Evolutionary conservation across 1,140 invertebrate genomes (phyloP).

Genomic region (Platyscapa corneri): DNA sequence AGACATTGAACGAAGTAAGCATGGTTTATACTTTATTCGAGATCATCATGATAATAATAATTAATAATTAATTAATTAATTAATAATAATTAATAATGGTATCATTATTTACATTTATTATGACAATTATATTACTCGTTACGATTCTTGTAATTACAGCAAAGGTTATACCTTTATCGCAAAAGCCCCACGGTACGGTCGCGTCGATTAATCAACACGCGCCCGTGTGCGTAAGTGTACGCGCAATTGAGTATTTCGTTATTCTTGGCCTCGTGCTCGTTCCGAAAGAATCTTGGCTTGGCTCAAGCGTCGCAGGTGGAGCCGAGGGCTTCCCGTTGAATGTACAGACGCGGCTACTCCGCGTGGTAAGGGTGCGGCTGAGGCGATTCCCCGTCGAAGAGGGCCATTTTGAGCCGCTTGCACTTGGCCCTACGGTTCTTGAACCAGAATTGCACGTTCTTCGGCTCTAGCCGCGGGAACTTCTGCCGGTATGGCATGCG

Average conservation of each 20-base stretch:
- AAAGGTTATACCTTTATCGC: slow-evolving; percentile 61
- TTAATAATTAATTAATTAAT: slow-evolving; percentile 54
- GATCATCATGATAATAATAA: slow-evolving; percentile 71
- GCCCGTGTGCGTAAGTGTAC: background rate
- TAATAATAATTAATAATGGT: slow-evolving; percentile 45
- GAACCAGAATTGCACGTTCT: slow-evolving; percentile 98
- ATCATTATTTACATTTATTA: slow-evolving; percentile 51
- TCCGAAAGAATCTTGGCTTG: too few species aligned
- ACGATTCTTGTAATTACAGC: slow-evolving; percentile 69
- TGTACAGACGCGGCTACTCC: slow-evolving; percentile 60
- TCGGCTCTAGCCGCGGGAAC: slow-evolving; percentile 96
- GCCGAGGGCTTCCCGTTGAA: background rate
- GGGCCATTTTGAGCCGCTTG: slow-evolving; percentile 92
- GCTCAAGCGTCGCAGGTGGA: background rate
- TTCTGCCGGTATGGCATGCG: slow-evolving; percentile 96
- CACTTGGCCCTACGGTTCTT: slow-evolving; percentile 97
- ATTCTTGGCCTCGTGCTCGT: background rate
- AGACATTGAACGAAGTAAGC: slow-evolving; percentile 58
- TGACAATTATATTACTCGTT: slow-evolving; percentile 67
- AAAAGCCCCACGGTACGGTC: background rate
- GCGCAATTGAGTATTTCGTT: slow-evolving; percentile 33
- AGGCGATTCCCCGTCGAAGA: slow-evolving; percentile 80
- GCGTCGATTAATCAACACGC: background rate
- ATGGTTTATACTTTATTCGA: slow-evolving; percentile 72
- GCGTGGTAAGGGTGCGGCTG: slow-evolving; percentile 74